Base-by-base conservation (phyloP, 1,140 invertebrate species). In the Scaptomyza hsui region DNA sequence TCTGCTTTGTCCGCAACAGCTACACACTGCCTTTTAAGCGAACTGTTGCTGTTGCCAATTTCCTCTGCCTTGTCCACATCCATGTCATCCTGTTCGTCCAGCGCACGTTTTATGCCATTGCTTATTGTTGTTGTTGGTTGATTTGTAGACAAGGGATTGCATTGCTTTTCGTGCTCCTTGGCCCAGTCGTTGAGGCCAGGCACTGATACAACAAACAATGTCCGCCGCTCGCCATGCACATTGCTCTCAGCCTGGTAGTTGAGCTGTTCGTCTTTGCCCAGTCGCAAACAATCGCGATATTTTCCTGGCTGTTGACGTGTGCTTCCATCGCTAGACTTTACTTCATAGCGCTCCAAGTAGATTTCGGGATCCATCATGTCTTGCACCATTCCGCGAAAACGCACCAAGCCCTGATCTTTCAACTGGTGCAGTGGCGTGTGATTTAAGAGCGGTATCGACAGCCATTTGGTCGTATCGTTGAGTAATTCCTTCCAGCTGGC, bases 281-380 rank as follows among this genome's bases (percentile, higher is more conserved):
- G 93, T 61, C 92, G 80, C 5, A 94, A 92, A 59, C 94, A 92
- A 90, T 97, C 97, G 48, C 92, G 92, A 89, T 95, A 98, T 92
- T 95, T 95, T 63, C 96, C 96, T 85, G 91, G 93, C 76, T 93
- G 93, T 2, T 92, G 56, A 49, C 92, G 92, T 5, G 92, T 91
- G 24, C 93, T 91, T 12, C 93, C 93, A 19, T 88, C 69, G 21
- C 77, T 92, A 78, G 95, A 94, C 37, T 91, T 92, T 0, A 97
- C 93, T 92, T 95, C 94, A 92, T 95, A 98, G 21, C 92, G 91
- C 61, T 95, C 94, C 63, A 96, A 93, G 90, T 95, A 98, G 89
- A 96, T 96, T 91, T 98, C 97, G n/a, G 97, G 96, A 90, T 97
- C 96, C 90, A 95, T 94, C 95, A 98, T 98, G 90, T 99, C 97